Conservation (phyloP, 2,888 invertebrate species). For the Melanostoma scalare region DNA sequence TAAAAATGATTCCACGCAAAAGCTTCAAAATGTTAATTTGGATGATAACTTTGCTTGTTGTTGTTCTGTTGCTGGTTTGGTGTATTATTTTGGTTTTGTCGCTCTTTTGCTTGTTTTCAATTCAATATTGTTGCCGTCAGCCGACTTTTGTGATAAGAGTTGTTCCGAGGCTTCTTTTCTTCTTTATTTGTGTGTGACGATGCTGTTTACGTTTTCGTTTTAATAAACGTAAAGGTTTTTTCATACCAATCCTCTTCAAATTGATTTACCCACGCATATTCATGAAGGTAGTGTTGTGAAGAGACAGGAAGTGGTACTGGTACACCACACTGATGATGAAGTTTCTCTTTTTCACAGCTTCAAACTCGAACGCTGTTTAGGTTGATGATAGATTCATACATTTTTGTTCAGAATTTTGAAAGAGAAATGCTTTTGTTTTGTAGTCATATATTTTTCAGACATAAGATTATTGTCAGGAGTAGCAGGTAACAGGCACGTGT, state of each 20-base stretch:
- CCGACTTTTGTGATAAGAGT: slow-evolving; percentile 15
- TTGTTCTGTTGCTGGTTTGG: not conserved
- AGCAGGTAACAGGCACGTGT: too few relatives aligned
- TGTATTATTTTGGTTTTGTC: not conserved
- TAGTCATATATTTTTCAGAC: too few relatives aligned
- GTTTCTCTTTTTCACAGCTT: not conserved
- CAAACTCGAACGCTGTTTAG: too few relatives aligned
- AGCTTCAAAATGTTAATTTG: slow-evolving; percentile 12
- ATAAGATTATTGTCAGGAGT: too few relatives aligned
- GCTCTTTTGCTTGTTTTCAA: not conserved
- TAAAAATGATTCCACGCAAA: slow-evolving; percentile 8
- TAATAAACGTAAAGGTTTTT: not conserved
- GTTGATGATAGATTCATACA: too few relatives aligned
- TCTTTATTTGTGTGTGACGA: not conserved
- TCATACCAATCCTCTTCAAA: slow-evolving; percentile 5
- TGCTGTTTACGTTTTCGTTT: not conserved
- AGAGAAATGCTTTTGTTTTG: too few relatives aligned
- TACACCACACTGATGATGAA: not conserved
- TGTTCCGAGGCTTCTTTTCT: slow-evolving; percentile 1
- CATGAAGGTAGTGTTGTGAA: not conserved
- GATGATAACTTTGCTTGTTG: not conserved
- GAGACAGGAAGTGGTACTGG: not conserved
- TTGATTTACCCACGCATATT: not conserved
- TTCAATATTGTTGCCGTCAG: slow-evolving; percentile 27
- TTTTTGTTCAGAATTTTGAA: too few relatives aligned